Base-by-base conservation (phyloP, 1,140 invertebrate species). In the Drosophila albomicans region DNA sequence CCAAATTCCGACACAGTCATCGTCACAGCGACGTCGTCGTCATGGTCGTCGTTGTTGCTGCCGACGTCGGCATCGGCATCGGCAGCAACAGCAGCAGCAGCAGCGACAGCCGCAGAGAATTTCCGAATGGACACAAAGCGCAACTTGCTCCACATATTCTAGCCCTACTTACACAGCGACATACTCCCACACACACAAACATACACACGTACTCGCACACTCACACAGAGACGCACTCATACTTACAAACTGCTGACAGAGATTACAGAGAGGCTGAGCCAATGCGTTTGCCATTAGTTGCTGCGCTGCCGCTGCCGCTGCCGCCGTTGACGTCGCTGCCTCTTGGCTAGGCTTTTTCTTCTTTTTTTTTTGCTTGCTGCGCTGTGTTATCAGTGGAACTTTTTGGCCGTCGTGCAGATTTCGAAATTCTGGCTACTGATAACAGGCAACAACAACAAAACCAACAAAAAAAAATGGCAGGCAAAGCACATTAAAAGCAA, bases 61-160 rank as follows among this genome's bases (percentile, higher is more conserved):
- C 15, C 3, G n/a, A 6, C 56, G 30, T 41, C 30, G 8, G 38
- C 56, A 30, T 41, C 30, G 8, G 38, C 56, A 30, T 16, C 35
- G 13, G 30, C 68, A 58, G 35, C 32, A 5, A 2, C 68, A 25
- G 56, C 16, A 3, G 5, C 64, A n/a, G 48, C 28, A 38, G 7
- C 72, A 8, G 59, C 52, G 52, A 41, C 58, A 11, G 43, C 15
- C 13, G 56, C 70, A 69, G 64, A 64, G 54, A 73, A 51, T 28
- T 11, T 41, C 68, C 68, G 43, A 64, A 63, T 57, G 43, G 51
- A 45, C 54, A 49, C 82, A 79, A 87, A 87, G 78, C 84, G 70
- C 74, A 87, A 84, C 85, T 84, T 88, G 84, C 85, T 88, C 84
- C 78, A 88, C 64, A 88, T 88, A 88, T 88, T 89, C 64, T 84